These are phyloP conservation scores for Rhodophaea formosa DNA, from an alignment of 2,888 invertebrate genomes.

Conservation along the genomic window DNA sequence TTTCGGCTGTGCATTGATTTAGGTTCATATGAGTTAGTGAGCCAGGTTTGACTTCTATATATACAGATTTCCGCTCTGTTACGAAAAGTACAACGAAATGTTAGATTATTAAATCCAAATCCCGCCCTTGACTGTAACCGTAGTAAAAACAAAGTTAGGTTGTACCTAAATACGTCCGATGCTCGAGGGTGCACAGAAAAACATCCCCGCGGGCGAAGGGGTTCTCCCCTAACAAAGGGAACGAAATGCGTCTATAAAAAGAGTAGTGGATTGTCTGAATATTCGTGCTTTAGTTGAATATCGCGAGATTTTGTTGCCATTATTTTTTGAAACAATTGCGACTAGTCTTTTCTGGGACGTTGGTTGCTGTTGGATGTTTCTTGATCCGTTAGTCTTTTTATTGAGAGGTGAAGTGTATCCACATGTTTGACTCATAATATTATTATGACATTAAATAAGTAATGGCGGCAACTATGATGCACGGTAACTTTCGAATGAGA, in stretches of 20 bases:
- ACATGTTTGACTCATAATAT: no score
- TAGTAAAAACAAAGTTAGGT: slow-evolving; percentile 12
- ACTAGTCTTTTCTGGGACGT: neutral
- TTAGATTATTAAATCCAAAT: neutral
- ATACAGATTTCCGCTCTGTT: no score
- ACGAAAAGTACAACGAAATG: no score
- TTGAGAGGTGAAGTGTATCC: no score
- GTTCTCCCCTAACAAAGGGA: slow-evolving; percentile 10
- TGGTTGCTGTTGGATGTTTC: no score
- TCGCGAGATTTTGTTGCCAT: neutral
- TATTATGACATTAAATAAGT: no score
- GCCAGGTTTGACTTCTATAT: no score
- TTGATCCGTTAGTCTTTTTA: no score
- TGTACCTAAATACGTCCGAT: slow-evolving; percentile 14
- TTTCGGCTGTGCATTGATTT: no score
- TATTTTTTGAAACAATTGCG: neutral
- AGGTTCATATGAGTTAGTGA: no score
- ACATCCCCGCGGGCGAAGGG: slow-evolving; percentile 4
- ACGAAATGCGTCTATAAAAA: slow-evolving; percentile 13
- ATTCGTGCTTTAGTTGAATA: slow-evolving; percentile 2
- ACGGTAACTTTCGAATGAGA: no score
- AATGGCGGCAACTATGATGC: no score
- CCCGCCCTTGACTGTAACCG: slow-evolving; percentile 6
- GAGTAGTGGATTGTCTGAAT: slow-evolving; percentile 10
- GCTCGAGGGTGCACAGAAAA: slow-evolving; percentile 11